phyloP scores from a whole-genome alignment of 2,113 vertebrate species.

The Ifrita kowaldi region DNA sequence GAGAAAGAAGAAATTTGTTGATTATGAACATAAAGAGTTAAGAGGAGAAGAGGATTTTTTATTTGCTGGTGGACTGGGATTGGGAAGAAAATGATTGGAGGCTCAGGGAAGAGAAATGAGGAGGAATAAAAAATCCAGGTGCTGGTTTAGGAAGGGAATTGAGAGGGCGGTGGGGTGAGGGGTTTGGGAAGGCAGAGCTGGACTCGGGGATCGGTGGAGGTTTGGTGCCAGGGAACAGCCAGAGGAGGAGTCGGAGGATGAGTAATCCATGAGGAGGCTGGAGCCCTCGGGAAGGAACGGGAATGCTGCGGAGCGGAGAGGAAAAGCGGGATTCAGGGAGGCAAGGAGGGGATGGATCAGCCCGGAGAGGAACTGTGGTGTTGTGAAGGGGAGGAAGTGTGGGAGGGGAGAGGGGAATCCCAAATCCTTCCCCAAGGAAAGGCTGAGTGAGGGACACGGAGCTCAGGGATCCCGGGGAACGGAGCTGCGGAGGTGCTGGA shows the following conservation, averaged over 20 bases:
- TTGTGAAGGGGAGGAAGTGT: neutral
- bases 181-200: neutral
- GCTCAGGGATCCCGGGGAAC: neutral
- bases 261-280: conserved; percentile 15
- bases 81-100: neutral
- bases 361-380: neutral
- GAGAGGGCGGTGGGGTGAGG: neutral
- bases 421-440: neutral
- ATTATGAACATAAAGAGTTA: neutral
- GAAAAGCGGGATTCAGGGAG: neutral
- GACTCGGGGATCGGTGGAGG: neutral
- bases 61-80: neutral
- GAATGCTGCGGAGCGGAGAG: neutral
- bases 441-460: neutral
- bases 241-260: neutral
- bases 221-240: neutral
- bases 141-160: neutral
- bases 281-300: neutral
- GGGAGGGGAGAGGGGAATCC: neutral
- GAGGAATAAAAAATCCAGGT: neutral
- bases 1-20: neutral
- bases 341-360: neutral
- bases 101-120: neutral
- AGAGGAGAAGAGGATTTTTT: neutral
- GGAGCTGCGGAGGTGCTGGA: neutral